These are phyloP conservation scores for Lordiphosa stackelbergi DNA, from an alignment of 1,140 invertebrate genomes.

Conservation along the genomic window DNA sequence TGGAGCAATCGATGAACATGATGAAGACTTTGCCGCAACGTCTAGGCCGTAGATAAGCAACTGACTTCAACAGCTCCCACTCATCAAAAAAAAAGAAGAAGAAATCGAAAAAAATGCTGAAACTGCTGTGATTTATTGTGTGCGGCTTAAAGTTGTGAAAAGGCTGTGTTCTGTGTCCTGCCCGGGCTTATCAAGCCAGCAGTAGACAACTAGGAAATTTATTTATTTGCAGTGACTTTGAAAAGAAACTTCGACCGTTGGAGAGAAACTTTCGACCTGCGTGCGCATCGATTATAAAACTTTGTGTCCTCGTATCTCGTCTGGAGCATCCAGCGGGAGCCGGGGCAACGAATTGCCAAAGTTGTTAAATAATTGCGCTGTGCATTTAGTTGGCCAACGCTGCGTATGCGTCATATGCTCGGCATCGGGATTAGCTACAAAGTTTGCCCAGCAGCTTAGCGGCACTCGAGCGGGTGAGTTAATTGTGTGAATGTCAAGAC, in stretches of 20 bases:
- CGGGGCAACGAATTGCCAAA: constrained; percentile 53
- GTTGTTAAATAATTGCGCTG: constrained; percentile 73
- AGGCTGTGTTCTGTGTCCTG: constrained; percentile 32
- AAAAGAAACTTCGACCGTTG: constrained; percentile 65
- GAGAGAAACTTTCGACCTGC: constrained; percentile 63
- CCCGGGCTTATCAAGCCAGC: constrained; percentile 47
- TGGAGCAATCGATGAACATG: constrained; percentile 18
- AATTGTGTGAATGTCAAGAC: constrained; percentile 76
- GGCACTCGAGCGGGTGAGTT: constrained; percentile 62
- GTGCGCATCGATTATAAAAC: constrained; percentile 73
- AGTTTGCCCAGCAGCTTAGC: constrained; percentile 59
- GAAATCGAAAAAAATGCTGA: not conserved
- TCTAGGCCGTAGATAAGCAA: constrained; percentile 49
- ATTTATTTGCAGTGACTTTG: constrained; percentile 75
- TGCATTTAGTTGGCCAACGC: constrained; percentile 50
- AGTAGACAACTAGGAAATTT: constrained; percentile 42
- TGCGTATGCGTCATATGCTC: constrained; percentile 62
- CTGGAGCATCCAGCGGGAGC: constrained; percentile 17
- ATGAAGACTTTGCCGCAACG: constrained; percentile 55
- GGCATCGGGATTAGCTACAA: constrained; percentile 54
- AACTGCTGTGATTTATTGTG: constrained; percentile 69
- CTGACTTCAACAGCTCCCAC: constrained; percentile 24
- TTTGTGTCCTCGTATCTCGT: constrained; percentile 68
- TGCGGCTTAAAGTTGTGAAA: constrained; percentile 61
- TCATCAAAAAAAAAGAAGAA: not conserved